Evolutionary conservation across 2,797 vertebrate species (phyloP).

Genomic region (Sphenopsis melanotis): DNA sequence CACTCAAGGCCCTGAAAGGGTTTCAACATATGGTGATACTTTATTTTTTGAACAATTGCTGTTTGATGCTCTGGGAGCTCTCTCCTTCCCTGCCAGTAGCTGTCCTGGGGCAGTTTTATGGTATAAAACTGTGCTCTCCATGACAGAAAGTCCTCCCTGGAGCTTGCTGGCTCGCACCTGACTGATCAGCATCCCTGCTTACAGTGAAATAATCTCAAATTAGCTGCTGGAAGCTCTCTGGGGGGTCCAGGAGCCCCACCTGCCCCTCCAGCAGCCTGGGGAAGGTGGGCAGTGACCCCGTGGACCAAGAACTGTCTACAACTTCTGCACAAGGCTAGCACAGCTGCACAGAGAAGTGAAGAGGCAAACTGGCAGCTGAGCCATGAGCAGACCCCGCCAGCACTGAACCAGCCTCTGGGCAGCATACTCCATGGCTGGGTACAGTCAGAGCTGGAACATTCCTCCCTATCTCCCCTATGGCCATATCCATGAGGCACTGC

Average conservation of each 20-base stretch:
- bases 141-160: neutral
- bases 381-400: neutral
- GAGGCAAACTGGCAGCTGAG: neutral
- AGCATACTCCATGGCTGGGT: accelerated
- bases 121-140: neutral
- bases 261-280: neutral
- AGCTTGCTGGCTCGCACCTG: neutral
- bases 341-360: neutral
- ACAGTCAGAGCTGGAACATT: neutral
- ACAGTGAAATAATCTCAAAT: neutral
- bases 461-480: accelerated
- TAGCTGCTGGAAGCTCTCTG: too few species aligned
- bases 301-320: accelerated
- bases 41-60: neutral
- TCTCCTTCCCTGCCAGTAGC: neutral
- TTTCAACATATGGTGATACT: neutral
- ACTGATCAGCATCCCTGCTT: neutral
- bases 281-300: accelerated
- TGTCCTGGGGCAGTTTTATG: neutral
- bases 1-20: neutral
- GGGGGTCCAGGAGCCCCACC: neutral
- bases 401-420: too few species aligned
- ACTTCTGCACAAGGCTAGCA: neutral
- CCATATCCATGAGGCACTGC: too few species aligned
- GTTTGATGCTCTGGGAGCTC: neutral